Conservation (phyloP, 2,113 vertebrate species). For the Psilopsiagon aymara region DNA sequence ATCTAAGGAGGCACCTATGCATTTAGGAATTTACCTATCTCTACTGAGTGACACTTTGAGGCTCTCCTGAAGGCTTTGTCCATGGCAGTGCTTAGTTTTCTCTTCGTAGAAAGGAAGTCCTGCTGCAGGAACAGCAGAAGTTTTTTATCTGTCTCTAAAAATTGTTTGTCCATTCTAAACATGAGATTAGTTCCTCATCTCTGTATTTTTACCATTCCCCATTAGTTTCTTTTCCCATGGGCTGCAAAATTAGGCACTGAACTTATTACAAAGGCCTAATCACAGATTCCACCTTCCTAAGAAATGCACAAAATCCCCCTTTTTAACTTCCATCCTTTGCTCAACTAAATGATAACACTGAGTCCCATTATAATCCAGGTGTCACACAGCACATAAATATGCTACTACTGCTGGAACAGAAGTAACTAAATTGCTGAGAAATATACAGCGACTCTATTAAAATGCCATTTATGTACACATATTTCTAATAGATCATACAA, state of each 20-base stretch:
- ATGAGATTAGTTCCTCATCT: background rate
- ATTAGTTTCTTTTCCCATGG: background rate
- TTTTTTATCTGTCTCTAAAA: background rate
- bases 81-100: background rate
- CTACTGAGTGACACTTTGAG: background rate
- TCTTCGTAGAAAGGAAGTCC: background rate
- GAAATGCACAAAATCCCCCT: background rate
- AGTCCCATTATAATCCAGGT: background rate
- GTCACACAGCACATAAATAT: background rate
- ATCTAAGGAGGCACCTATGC: background rate
- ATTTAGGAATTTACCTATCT: background rate
- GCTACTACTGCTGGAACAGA: background rate
- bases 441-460: background rate
- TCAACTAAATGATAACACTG: background rate
- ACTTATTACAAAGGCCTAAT: background rate
- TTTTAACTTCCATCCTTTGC: background rate
- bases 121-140: background rate
- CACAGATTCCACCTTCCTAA: background rate
- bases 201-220: background rate
- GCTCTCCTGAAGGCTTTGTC: background rate
- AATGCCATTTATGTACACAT: background rate
- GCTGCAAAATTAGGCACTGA: background rate
- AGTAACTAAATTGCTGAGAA: background rate
- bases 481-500: background rate
- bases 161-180: background rate